These are phyloP conservation scores for Myotis vivesi DNA, from an alignment of 2,797 vertebrate genomes.

Conservation along the genomic window DNA sequence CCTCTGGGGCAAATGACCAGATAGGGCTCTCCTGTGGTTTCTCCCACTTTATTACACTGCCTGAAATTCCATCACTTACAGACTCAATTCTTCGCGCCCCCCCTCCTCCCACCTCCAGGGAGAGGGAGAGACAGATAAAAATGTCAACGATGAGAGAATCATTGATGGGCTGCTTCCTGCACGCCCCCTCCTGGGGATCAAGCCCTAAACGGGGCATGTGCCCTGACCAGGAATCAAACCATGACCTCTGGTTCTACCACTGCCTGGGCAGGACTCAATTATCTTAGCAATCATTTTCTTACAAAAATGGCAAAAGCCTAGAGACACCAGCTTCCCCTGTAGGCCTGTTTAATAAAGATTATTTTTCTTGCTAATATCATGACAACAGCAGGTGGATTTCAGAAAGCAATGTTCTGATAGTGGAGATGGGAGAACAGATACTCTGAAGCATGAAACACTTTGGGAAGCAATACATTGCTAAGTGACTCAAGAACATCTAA, in stretches of 20 bases:
- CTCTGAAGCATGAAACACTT: neutral
- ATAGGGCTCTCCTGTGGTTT: neutral
- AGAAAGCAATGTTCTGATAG: neutral
- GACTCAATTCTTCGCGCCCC: neutral
- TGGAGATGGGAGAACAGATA: neutral
- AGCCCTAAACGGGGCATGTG: too few relatives aligned
- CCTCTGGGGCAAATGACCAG: neutral
- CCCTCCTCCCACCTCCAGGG: too few relatives aligned
- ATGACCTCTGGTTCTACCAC: too few relatives aligned
- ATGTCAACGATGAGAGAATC: too few relatives aligned
- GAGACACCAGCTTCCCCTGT: neutral
- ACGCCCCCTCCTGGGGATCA: too few relatives aligned
- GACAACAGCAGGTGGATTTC: neutral
- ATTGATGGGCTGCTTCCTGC: too few relatives aligned
- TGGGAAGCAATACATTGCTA: neutral
- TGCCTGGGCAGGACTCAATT: neutral
- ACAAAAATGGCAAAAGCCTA: slow-evolving; percentile 4
- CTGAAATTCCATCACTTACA: neutral
- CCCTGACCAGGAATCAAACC: too few relatives aligned
- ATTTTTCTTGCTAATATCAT: neutral
- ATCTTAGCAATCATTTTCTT: neutral
- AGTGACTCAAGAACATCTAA: neutral
- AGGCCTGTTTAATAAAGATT: neutral
- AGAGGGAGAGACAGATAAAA: too few relatives aligned
- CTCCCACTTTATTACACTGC: neutral